Base-by-base conservation (phyloP, 2,888 invertebrate genomes). In the Hybos culiciformis region DNA sequence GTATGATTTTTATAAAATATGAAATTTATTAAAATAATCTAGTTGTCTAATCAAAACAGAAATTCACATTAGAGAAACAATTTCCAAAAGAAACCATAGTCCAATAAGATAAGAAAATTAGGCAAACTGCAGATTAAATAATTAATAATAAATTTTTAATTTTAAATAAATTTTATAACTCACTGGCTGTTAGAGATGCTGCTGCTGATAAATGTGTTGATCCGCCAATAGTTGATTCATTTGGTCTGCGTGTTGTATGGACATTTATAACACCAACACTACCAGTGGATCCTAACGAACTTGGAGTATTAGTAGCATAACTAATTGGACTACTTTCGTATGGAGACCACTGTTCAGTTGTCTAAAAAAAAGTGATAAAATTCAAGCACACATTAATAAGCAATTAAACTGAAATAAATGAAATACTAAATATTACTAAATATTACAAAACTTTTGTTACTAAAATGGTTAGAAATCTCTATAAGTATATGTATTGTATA, bases 161-260 rank as follows among this genome's bases (percentile, higher is more conserved):
- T 15, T 12, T 31, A 34, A 20, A 21, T n/a, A 48, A 54, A 12
- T 26, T 26, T 26, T 26, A 58, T 48, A 53, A 77, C 83, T 80
- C 67, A 83, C 83, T 76, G 63, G 80, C 79, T 56, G 79, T 72
- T 50, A 83, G 70, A 50, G 78, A 78, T 46, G 80, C 78, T 45
- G 81, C 75, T 36, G 83, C 80, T 46, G 77, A 75, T 39, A 77
- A 66, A 56, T 73, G 74, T 37, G 56, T 49, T 40, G 70, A 63
- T 24, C 53, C 51, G 19, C 46, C 39, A 14, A 49, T 46, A 15
- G 52, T 8, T 29, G 32, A 46, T 46, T 50, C 71, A 63, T 39
- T 68, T 66, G 50, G 61, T 58, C 48, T 58, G 58, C 50, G 52
- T 44, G 51, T 67, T n/a, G n/a, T n/a, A n/a, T n/a, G n/a, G n/a